Percentiles rank a stretch among this genome's conserved stretches.
Evolutionary conservation across 2,888 invertebrate genomes (phyloP).

Genomic region (Elmis aenea): DNA sequence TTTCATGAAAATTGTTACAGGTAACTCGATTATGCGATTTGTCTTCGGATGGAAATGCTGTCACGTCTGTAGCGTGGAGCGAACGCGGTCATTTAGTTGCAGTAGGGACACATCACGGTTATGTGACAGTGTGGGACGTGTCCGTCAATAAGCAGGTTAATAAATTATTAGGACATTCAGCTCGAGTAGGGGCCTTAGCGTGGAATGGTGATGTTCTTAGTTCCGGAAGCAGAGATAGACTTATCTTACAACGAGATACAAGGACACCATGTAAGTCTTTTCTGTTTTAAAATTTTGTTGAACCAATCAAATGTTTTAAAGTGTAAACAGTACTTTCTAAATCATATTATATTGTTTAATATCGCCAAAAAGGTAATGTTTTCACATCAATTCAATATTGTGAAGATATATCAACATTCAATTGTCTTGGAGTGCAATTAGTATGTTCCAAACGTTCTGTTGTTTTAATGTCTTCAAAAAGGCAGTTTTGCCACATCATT

Average conservation of each 20-base stretch:
- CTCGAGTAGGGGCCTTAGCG: constrained; percentile 87
- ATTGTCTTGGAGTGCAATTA: no score
- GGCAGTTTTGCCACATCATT: no score
- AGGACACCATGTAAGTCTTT: constrained; percentile 63
- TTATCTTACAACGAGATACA: constrained; percentile 91
- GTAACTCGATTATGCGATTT: constrained; percentile 95
- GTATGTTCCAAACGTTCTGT: no score
- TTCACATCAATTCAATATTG: no score
- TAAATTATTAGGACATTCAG: constrained; percentile 86
- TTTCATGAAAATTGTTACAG: constrained; percentile 39
- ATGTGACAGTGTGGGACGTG: constrained; percentile 98
- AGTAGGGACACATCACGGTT: constrained; percentile 96
- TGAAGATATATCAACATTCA: no score
- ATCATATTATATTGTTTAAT: no score
- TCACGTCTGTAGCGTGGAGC: constrained; percentile 98
- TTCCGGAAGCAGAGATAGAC: constrained; percentile 90
- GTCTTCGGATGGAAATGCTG: constrained; percentile 87
- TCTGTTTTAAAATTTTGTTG: background rate
- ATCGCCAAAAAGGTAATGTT: no score
- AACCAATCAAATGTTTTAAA: no score
- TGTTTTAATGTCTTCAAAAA: no score
- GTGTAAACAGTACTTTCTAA: no score
- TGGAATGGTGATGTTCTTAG: constrained; percentile 97
- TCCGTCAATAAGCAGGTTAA: constrained; percentile 89
- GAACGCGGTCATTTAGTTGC: constrained; percentile 95